These are phyloP conservation scores for Madoqua kirkii DNA, from an alignment of 2,113 vertebrate species.

Conservation along the genomic window DNA sequence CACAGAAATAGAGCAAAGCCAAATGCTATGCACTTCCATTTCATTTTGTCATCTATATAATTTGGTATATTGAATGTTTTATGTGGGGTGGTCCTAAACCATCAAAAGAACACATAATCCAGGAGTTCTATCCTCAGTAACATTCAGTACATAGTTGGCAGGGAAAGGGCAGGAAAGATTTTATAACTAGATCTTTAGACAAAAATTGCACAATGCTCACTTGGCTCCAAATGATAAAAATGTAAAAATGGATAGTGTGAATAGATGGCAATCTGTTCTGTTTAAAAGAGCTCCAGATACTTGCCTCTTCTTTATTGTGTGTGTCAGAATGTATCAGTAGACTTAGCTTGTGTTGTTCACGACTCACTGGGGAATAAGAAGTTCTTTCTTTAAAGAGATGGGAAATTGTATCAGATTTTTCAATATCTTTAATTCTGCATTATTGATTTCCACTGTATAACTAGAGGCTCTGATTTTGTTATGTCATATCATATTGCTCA, in stretches of 20 bases:
- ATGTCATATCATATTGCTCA: not conserved
- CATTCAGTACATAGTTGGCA: not conserved
- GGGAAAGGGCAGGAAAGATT: not conserved
- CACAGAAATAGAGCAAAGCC: not conserved
- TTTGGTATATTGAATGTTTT: not conserved
- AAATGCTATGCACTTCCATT: not conserved
- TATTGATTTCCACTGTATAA: not conserved
- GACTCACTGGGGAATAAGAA: not conserved
- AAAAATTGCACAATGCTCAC: not conserved
- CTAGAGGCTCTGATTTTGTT: not conserved
- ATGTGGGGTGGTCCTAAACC: not conserved
- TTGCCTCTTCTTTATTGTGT: not conserved
- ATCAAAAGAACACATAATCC: not conserved
- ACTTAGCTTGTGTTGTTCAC: not conserved
- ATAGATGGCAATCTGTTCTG: not conserved
- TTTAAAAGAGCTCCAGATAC: not conserved
- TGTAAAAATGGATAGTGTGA: not conserved
- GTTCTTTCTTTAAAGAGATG: not conserved
- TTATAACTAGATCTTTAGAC: not conserved
- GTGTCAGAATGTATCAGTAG: not conserved
- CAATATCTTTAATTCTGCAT: not conserved
- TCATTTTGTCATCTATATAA: not conserved
- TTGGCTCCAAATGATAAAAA: not conserved
- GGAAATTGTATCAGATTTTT: not conserved
- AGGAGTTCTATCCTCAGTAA: not conserved